Base-by-base conservation (phyloP, 1,140 invertebrate genomes). In the Aphidius ervi region DNA sequence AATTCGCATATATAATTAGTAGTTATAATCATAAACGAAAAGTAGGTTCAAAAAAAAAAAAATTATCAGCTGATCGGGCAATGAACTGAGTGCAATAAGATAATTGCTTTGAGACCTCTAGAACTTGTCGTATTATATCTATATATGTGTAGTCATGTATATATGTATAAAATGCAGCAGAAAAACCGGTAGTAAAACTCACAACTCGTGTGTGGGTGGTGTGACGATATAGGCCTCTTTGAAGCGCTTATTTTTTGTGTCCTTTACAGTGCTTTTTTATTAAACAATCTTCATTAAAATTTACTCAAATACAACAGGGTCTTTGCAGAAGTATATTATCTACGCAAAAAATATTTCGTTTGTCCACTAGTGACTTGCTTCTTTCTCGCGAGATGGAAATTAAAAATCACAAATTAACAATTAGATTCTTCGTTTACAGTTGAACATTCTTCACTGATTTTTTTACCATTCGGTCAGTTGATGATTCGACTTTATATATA, bases 101-200 rank as follows among this genome's bases (percentile, higher is more conserved):
- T 57, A 57, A 57, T 57, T 57, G 47, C 46, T 46, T 31, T 9
- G 37, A 31, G 1, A 31, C 23, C 23, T 31, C 10, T 39, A 5
- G 50, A 47, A 40, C 16, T 10, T 9, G 43, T 45, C 56, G 41
- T 47, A 46, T 16, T 16, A 16, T 16, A 16, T 16, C 16, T 16
- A 16, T 16, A 16, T 16, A 16, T 16, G 16, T 16, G 1, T 1
- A 16, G 16, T 16, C 16, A 16, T 41, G 42, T 48, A 42, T 47
- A 10, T 45, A 48, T 65, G 58, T 59, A 31, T 31, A 31, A 55
- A 62, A 58, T 57, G 64, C 58, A 65, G 64, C 64, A 63, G 64
- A 57, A 63, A 46, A 65, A 65, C 64, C 64, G 64, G 64, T 65
- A 65, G 64, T 65, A 54, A 58, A 59, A 46, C 59, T 45, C n/a